Evolutionary conservation across 2,113 vertebrate genomes (phyloP), one percentile per base, ranked within the genome.

Genomic region (Cyanistes caeruleus): DNA sequence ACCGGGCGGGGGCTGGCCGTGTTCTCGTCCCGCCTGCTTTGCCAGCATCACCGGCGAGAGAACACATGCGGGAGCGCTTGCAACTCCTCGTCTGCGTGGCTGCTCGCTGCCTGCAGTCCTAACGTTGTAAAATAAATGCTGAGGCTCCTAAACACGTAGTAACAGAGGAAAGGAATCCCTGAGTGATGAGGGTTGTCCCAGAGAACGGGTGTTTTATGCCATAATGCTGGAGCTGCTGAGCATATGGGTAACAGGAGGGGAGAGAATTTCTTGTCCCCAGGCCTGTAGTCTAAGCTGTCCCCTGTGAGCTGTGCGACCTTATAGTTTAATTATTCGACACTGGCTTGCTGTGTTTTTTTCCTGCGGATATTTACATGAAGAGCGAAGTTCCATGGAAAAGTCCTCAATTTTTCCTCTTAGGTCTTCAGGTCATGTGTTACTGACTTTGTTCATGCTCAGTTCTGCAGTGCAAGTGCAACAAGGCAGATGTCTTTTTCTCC

Each of bases 81-180:
- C 5, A 9, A 1, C 24, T 67, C 51, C 31, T 37, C 13, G 52
- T 22, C 48, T 39, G 81, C 31, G 31, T 17, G 68, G 53, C 73
- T 60, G 53, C 41, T 76, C 17, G 8, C 59, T 52, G 60, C 51
- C 17, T 13, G 27, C 7, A 43, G 58, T 10, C 15, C 6, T 20
- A 17, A 28, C 3, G 2, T 14, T 53, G 17, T 3, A 12, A 43
- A 81, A 24, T 14, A 58, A 67, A 21, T 25, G 6, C 0, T 2
- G 31, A 33, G 35, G 67, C 10, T 79, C 58, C 73, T 33, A 27
- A 73, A 24, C 24, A 3, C 30, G 0, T 67, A 76, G 1, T 30
- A 35, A 17, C 4, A 7, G 27, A 52, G 46, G 20, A 20, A 3
- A 4, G 1, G 19, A 37, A 30, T 25, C 63, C 11, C 1, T 3